Base-by-base conservation (phyloP, 2,797 vertebrate genomes). In the Lithobates pipiens region DNA sequence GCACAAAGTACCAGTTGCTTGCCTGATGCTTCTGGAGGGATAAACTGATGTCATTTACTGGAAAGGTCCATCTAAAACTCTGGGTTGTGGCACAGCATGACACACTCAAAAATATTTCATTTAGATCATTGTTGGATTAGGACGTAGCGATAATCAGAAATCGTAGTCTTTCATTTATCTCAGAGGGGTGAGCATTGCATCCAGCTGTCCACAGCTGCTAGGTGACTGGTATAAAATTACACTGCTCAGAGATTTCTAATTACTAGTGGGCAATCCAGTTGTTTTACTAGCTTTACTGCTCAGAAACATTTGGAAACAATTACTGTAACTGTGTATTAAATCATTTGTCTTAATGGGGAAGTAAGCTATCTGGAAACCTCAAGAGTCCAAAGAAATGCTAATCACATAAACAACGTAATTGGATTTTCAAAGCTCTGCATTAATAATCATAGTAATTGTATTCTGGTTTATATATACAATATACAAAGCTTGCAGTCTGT, bases 321-420 rank as follows among this genome's bases (percentile, higher is more conserved):
- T 74, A 73, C 34, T 65, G 36, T 36, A 42, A 61, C n/a, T 25
- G 50, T 21, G 34, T 73, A 74, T 46, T 74, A 74, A 42, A 39
- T 42, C n/a, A 82, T 73, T 34, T 71, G 29, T 80, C 50, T 80
- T 80, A 80, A 46, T 81, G 69, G 79, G 79, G 36, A 80, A 81
- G 69, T 81, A n/a, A 57, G 27, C 42, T 32, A 50, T 34, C 10
- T 69, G 63, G 77, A 50, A 79, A 50, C 63, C 39, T 79, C 1
- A 54, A 57, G 67, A n/a, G 3, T 73, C n/a, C 5, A 15, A 25
- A 29, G 7, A 54, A 23, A 34, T 80, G 29, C 29, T 10, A 81
- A 23, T 67, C 44, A 63, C 36, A 11, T 23, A 71, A 72, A 61
- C 34, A 42, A 54, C 54, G 32, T 57, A 57, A 80, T 10, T 39